Evolutionary conservation across 1,140 invertebrate species (phyloP), one percentile per base, ranked within the genome.

Genomic region (Listronotus oregonensis): DNA sequence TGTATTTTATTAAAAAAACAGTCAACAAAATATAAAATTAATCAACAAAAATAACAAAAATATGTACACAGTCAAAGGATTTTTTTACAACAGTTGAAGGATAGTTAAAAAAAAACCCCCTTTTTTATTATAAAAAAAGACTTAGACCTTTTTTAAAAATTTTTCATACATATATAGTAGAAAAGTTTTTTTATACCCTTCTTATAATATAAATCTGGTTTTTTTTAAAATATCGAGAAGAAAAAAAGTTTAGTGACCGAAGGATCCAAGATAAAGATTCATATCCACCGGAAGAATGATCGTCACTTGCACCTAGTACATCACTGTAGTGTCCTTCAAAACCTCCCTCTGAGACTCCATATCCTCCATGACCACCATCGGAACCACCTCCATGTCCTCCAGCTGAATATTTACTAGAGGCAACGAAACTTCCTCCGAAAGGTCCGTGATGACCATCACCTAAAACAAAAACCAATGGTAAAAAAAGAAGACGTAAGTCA

Each of bases 341-440:
- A 11, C 69, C 67, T 21, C 66, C 66, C 10, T 61, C 68, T 10
- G 54, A 46, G 7, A 60, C 62, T 15, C 57, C 64, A 39, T 61
- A 63, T 51, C 63, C 62, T 12, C 32, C 32, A 49, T 62, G 40
- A 32, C 51, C 64, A 43, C 63, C 66, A 14, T 50, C 63, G 15
- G 46, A 37, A 8, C 42, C 60, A 18, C 64, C 68, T 6, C 65
- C 68, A 43, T 67, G 63, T n/a, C 71, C 71, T 17, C 69, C 71
- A n/a, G 66, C 64, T n/a, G 66, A 68, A 37, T 73, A 73, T 61
- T 73, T 73, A 34, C 64, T 61, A 9, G 71, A 73, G 17, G 71
- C 69, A 9, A 73, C 71, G 59, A 73, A 73, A 40, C 69, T 73
- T 31, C 71, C 71, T 34, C 71, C 71, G 52, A 71, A 73, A 11